These are phyloP conservation scores for Melanotus villosus DNA, from an alignment of 2,888 invertebrate species.

Conservation along the genomic window DNA sequence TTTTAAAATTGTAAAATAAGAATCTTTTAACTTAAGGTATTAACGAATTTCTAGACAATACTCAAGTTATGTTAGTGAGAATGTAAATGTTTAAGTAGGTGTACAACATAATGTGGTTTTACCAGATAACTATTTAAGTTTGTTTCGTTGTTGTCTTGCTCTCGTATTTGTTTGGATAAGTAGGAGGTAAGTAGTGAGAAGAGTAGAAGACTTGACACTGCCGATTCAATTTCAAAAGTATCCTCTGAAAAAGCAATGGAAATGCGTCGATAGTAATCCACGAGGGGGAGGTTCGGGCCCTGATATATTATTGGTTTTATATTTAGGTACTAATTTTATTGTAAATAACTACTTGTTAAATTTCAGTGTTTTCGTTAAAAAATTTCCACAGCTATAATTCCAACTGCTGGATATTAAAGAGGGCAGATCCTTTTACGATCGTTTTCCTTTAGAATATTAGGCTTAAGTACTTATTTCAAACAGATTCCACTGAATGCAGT, in stretches of 20 bases:
- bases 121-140: constrained; percentile 69
- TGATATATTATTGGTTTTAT: constrained; percentile 43
- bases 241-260: constrained; percentile 47
- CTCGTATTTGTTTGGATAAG: constrained; percentile 64
- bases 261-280: constrained; percentile 45
- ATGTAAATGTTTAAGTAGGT: neutral
- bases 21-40: constrained; percentile 6
- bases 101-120: constrained; percentile 34
- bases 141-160: constrained; percentile 70
- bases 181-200: constrained; percentile 69
- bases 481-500: neutral
- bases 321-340: constrained; percentile 42
- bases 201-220: constrained; percentile 47
- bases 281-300: constrained; percentile 34
- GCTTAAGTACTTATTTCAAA: no score
- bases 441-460: no score
- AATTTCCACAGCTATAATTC: constrained; percentile 4
- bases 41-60: constrained; percentile 65
- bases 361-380: neutral
- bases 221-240: constrained; percentile 47
- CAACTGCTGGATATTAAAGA: no score
- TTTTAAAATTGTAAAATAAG: neutral
- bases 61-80: constrained; percentile 36
- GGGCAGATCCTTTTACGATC: constrained; percentile 27
- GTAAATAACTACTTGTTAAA: constrained; percentile 5